Evolutionary conservation across 2,797 vertebrate species (phyloP), one percentile per base, ranked within the genome.

Genomic region (Adrianichthys oophorus): DNA sequence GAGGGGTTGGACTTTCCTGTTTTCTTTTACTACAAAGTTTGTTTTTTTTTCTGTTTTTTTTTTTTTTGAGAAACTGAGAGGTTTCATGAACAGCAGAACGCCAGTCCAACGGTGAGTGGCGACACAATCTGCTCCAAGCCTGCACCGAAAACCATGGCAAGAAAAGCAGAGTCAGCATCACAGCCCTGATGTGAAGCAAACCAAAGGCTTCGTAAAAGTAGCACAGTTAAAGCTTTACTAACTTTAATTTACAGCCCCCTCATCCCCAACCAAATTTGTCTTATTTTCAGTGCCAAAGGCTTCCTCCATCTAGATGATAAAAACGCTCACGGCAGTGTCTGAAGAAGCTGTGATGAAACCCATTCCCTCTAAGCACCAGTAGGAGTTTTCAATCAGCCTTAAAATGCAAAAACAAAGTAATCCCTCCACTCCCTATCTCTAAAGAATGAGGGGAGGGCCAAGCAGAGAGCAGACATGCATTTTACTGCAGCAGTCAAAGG

Each of bases 241-340:
- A 87, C 85, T 78, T 73, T 62, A 84, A 72, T 64, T 57, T 55
- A n/a, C 49, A 72, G 29, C 72, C 32, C 64, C 62, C 13, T 29
- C 63, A 63, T 72, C 72, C 65, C 82, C 44, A 72, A 79, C 79
- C 72, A 76, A 86, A 84, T 87, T 83, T 86, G 78, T 88, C 74
- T 89, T 51, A 0, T 80, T 87, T 87, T 84, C 78, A 86, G 66
- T 74, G 72, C 59, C 56, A 68, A 56, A 60, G 71, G 67, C 62
- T 76, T 75, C 50, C 41, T 59, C 54, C 48, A 65, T 76, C 68
- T 52, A 4, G 1, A 61, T 62, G 76, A 77, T 62, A 63, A 37
- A 71, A 56, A 0, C 47, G 70, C 78, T 76, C 53, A 13, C 48
- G 72, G 70, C 52, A 5, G 53, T 52, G 64, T 65, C 80, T 72